Percentiles rank a stretch among this genome's conserved stretches.
These are phyloP conservation scores for Ephydatia muelleri DNA, from an alignment of 37 sponge, comb jelly and placozoan genomes.

Conservation along the genomic window DNA sequence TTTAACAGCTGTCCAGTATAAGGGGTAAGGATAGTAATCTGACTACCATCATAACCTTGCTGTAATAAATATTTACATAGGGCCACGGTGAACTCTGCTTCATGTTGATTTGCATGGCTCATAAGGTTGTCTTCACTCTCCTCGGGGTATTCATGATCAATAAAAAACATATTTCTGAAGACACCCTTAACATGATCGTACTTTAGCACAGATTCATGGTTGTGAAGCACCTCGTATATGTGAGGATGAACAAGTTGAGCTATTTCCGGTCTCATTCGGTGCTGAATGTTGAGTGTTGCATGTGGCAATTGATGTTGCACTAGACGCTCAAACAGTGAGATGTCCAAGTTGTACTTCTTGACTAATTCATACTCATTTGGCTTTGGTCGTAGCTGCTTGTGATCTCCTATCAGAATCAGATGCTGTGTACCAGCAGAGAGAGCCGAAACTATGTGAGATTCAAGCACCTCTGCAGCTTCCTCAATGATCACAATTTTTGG, in stretches of 20 bases:
- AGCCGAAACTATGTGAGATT: conserved; percentile 86
- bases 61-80: conserved; percentile 74
- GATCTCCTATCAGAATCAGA: conserved; percentile 96
- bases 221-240: conserved; percentile 62
- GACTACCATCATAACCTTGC: conserved; percentile 56
- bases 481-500: conserved; percentile 91
- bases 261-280: conserved; percentile 93
- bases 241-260: conserved; percentile 55
- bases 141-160: conserved; percentile 59
- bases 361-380: conserved; percentile 79
- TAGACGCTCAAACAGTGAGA: conserved; percentile 90
- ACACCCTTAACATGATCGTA: conserved; percentile 68
- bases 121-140: conserved; percentile 17
- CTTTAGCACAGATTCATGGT: conserved; percentile 57
- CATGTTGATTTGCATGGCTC: conserved; percentile 77
- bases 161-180: conserved; percentile 60
- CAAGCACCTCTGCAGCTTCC: conserved; percentile 96
- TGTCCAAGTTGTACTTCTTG: conserved; percentile 78
- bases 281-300: conserved; percentile 79
- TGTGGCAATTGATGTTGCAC: conserved; percentile 65
- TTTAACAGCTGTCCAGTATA: conserved; percentile 86
- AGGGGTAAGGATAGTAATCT: conserved; percentile 83
- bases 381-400: conserved; percentile 92
- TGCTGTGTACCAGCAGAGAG: conserved; percentile 81
- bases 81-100: conserved; percentile 69